A percentile compares a stretch with the other conserved stretches of the same genome.
These are phyloP conservation scores for Mantis religiosa DNA, from an alignment of 2,888 invertebrate species.

Conservation along the genomic window DNA sequence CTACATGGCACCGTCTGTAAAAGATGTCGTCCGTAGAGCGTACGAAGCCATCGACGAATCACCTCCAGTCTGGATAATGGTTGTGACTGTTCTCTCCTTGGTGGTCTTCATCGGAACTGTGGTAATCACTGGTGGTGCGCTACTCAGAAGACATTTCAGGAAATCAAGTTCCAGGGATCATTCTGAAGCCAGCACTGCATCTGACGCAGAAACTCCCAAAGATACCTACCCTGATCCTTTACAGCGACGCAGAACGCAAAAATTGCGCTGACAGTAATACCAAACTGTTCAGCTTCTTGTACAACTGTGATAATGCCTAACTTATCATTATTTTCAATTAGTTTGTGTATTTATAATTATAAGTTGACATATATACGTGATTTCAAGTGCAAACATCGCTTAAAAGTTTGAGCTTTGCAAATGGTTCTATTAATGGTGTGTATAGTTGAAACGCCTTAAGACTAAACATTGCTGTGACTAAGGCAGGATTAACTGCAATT, in stretches of 20 bases:
- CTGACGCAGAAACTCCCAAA: background rate
- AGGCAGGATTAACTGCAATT: no score
- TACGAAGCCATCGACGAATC: background rate
- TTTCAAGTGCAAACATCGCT: no score
- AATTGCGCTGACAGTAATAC: background rate
- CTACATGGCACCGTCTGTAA: background rate
- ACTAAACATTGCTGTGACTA: no score
- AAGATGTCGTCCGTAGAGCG: background rate
- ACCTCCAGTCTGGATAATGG: background rate
- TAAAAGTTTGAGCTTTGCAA: no score
- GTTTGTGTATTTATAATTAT: no score
- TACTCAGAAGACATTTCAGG: background rate
- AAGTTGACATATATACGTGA: no score
- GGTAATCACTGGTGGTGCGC: background rate
- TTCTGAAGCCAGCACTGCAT: background rate
- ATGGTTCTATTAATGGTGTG: no score
- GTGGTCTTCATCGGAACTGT: background rate
- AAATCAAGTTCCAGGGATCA: background rate
- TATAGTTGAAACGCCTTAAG: no score
- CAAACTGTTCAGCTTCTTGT: background rate
- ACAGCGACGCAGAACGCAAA: background rate
- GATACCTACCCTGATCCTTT: background rate
- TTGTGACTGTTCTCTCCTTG: background rate
- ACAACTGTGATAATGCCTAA: background rate
- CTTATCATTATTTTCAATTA: no score